Base-by-base conservation (phyloP, 2,797 vertebrate genomes). In the Falco berigora region DNA sequence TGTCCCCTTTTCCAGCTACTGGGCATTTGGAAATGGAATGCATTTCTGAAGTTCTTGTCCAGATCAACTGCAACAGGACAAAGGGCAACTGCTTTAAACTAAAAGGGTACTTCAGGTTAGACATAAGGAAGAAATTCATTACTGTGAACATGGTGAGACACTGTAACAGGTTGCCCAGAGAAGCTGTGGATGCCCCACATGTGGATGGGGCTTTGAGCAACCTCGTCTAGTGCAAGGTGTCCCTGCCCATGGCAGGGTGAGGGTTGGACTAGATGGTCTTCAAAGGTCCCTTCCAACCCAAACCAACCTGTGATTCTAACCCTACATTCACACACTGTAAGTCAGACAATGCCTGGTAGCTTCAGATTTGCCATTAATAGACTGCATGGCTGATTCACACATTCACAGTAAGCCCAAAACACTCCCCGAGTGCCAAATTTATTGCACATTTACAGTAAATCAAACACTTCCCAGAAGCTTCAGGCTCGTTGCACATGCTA, bases 361-460 rank as follows among this genome's bases (percentile, higher is more conserved):
- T 90, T 44, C 75, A 67, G 61, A 38, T 64, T 77, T 79, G 56
- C 72, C 64, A 28, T 72, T 78, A 50, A 46, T 52, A 74, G 55
- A 14, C 75, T 55, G 66, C 71, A 49, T 28, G 47, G 67, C 71
- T 86, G 87, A 86, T 94, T 92, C 93, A 83, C 93, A 95, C 85
- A 14, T 77, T 82, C 90, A 49, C 91, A 83, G 81, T 7, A 56
- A 88, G 87, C n/a, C 68, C 72, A 30, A 86, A 94, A 88, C 64
- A 46, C 89, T 40, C 61, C 56, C 58, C 1, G 0, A 86, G 72
- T 55, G 73, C 73, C 66, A 64, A 78, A 96, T 88, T 86, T 78
- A 75, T 84, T 88, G 69, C 88, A 90, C 58, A 40, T 78, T 92
- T 86, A 62, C 86, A 86, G 83, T 50, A 91, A 88, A 66, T 62